Percentiles rank a stretch among this genome's conserved stretches.
These are phyloP conservation scores for Lepus townsendii DNA, from an alignment of 2,797 vertebrate species.

Conservation along the genomic window DNA sequence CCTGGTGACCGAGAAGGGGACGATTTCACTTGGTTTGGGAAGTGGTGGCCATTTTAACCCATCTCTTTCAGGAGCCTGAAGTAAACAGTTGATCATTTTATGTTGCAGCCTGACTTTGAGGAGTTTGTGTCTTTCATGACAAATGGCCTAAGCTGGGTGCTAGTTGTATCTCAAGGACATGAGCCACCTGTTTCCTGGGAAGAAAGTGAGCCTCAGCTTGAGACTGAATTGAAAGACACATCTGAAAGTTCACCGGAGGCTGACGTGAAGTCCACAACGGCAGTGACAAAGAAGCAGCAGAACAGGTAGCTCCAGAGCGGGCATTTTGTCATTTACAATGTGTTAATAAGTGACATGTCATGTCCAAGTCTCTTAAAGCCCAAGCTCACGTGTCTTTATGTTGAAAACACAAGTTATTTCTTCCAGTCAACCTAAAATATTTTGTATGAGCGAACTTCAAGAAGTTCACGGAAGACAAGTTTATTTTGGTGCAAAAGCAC, in stretches of 20 bases:
- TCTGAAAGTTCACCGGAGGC: background rate
- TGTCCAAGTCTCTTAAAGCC: background rate
- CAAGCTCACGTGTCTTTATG: background rate
- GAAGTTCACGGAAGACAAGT: too few species aligned
- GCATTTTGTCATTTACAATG: background rate
- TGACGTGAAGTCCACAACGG: fast-evolving
- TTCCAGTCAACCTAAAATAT: background rate
- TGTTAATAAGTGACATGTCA: background rate
- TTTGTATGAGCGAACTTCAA: background rate
- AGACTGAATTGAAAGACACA: background rate
- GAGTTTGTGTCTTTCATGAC: constrained; percentile 87
- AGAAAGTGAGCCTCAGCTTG: background rate
- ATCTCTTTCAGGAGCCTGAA: background rate
- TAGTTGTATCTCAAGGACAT: constrained; percentile 82
- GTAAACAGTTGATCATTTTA: constrained; percentile 58
- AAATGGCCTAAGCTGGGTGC: constrained; percentile 82
- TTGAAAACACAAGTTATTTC: background rate
- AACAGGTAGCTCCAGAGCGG: constrained; percentile 64
- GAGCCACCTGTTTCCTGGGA: background rate
- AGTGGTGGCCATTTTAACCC: background rate
- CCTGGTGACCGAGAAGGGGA: background rate
- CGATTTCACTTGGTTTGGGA: background rate
- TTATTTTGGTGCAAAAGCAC: too few species aligned
- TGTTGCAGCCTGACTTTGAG: constrained; percentile 88
- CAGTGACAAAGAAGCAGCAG: background rate